These are phyloP conservation scores for Pocillopora grandis DNA, from an alignment of 92 coral and sea anemone species.

Conservation along the genomic window DNA sequence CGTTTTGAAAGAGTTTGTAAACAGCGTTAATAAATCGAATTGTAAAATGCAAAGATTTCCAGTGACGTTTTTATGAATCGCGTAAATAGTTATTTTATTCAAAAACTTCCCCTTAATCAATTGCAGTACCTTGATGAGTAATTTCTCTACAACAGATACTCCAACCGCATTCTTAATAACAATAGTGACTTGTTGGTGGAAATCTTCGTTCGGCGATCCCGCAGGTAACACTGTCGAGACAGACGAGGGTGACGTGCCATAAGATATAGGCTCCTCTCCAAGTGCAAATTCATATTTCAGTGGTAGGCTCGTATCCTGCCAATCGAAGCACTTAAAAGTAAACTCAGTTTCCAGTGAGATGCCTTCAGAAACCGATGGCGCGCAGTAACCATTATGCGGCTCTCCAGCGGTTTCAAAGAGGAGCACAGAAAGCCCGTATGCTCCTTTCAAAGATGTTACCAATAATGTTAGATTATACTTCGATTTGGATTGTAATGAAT, in stretches of 20 bases:
- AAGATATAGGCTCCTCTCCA: conserved; percentile 1
- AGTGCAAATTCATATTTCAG: neutral
- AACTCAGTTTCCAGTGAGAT: neutral
- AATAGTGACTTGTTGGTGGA: neutral
- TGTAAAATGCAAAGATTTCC: too few relatives aligned
- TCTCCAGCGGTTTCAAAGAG: neutral
- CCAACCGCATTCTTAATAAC: conserved; percentile 6
- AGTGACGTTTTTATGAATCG: too few relatives aligned
- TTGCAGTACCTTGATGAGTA: neutral
- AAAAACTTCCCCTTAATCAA: too few relatives aligned
- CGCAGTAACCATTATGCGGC: neutral
- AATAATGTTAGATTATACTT: neutral
- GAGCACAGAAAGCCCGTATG: neutral
- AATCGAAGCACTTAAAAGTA: neutral
- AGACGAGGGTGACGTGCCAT: neutral
- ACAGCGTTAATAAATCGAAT: too few relatives aligned
- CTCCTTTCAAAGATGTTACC: neutral
- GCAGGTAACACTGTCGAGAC: neutral
- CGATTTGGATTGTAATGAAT: neutral
- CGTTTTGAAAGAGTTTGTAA: too few relatives aligned
- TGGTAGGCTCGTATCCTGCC: neutral
- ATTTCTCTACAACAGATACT: neutral
- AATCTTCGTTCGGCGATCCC: neutral
- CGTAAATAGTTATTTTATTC: too few relatives aligned
- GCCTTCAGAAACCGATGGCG: neutral